Evolutionary conservation across 2,113 vertebrate species (phyloP).

Genomic region (Brachyistius frenatus): DNA sequence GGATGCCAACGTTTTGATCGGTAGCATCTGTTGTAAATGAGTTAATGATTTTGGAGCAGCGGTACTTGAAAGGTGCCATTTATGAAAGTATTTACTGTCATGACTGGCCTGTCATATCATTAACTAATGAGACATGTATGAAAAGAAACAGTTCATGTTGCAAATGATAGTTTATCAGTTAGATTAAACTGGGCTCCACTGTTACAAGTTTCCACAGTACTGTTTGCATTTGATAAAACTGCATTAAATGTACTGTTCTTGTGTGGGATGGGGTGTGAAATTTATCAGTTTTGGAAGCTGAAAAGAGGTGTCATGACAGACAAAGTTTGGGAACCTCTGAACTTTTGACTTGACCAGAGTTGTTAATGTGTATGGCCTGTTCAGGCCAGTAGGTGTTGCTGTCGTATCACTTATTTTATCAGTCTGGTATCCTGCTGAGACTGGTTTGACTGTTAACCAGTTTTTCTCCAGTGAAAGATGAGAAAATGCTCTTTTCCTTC

Average conservation of each 20-base stretch:
- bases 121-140: no score
- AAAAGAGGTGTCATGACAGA: not conserved
- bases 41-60: no score
- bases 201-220: no score
- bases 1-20: no score
- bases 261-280: no score
- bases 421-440: not conserved
- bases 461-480: not conserved
- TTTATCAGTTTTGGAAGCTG: not conserved
- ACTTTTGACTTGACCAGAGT: not conserved
- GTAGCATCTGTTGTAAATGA: no score
- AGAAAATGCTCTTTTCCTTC: not conserved
- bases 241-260: not conserved
- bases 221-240: not conserved
- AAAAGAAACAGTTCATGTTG: no score
- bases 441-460: not conserved
- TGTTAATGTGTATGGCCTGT: not conserved
- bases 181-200: no score
- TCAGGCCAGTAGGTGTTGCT: conserved; percentile 75
- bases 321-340: not conserved
- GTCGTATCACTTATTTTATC: conserved; percentile 31
- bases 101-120: no score
- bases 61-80: no score
- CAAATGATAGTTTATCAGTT: no score
- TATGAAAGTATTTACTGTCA: no score